Evolutionary conservation across 2,797 vertebrate genomes (phyloP).

Genomic region (Rhynchotus rufescens): DNA sequence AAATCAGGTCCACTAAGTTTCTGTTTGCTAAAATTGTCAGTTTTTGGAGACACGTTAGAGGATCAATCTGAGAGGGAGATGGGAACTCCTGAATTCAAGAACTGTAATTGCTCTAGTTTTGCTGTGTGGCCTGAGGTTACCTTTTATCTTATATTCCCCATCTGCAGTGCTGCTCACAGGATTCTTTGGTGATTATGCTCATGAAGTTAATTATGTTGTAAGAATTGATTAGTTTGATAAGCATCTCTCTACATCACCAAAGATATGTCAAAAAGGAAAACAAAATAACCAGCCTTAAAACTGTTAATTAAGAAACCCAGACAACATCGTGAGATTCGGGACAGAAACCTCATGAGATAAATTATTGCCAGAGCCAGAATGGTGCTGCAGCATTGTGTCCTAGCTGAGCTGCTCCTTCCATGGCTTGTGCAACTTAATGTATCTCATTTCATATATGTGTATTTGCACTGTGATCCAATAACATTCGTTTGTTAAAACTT

Average conservation of each 20-base stretch:
- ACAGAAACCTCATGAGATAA: background rate
- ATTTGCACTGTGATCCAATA: background rate
- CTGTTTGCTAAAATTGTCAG: background rate
- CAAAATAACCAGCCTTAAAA: background rate
- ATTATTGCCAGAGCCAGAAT: background rate
- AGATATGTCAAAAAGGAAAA: background rate
- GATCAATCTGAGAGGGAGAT: background rate
- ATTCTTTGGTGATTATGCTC: slow-evolving; percentile 14
- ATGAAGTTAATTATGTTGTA: slow-evolving; percentile 28
- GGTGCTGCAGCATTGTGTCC: background rate
- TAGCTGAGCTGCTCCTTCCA: background rate
- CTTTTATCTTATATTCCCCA: slow-evolving; percentile 26
- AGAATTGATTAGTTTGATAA: slow-evolving; percentile 4
- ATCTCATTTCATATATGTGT: background rate
- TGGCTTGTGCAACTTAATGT: background rate
- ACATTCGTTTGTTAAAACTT: slow-evolving; percentile 16
- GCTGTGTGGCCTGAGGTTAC: background rate
- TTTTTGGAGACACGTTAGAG: background rate
- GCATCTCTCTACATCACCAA: background rate
- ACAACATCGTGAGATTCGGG: background rate
- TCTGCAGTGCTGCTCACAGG: background rate
- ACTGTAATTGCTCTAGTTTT: background rate
- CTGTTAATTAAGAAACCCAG: slow-evolving; percentile 6
- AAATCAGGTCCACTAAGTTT: background rate
- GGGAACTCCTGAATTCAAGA: background rate